Evolutionary conservation across 2,797 vertebrate species (phyloP).

Genomic region (Phrynocephalus guinanensis): DNA sequence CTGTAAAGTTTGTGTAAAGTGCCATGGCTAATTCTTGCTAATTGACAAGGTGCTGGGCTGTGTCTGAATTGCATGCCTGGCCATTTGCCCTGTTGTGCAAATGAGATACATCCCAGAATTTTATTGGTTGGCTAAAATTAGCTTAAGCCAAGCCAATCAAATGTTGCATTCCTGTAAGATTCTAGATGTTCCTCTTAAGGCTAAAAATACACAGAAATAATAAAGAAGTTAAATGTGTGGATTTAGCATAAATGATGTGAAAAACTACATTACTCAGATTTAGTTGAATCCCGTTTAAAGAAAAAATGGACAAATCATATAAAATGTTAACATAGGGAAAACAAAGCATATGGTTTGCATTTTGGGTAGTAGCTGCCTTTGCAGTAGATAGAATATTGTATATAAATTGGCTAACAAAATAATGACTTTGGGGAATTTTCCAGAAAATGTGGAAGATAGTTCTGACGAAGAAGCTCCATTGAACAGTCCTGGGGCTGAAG

Average conservation of each 20-base stretch:
- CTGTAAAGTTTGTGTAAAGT: too few species aligned
- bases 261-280: not conserved
- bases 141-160: too few species aligned
- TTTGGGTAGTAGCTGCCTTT: constrained; percentile 22
- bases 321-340: not conserved
- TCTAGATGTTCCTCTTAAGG: not conserved
- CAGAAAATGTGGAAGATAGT: constrained; percentile 93
- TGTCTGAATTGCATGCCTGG: too few species aligned
- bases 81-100: too few species aligned
- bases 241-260: not conserved
- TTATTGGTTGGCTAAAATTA: too few species aligned
- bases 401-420: constrained; percentile 30
- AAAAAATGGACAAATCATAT: not conserved
- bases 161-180: not conserved
- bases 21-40: too few species aligned
- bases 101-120: too few species aligned
- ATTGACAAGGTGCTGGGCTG: too few species aligned
- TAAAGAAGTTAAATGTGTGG: not conserved
- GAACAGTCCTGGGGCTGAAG: constrained; percentile 90
- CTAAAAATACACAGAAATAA: not conserved
- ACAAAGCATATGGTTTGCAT: not conserved
- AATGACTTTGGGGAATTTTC: constrained; percentile 60
- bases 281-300: not conserved
- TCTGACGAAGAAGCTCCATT: constrained; percentile 91
- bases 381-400: not conserved